phyloP scores from a whole-genome alignment of 2,797 vertebrate species.

The Peromyscus nudipes region DNA sequence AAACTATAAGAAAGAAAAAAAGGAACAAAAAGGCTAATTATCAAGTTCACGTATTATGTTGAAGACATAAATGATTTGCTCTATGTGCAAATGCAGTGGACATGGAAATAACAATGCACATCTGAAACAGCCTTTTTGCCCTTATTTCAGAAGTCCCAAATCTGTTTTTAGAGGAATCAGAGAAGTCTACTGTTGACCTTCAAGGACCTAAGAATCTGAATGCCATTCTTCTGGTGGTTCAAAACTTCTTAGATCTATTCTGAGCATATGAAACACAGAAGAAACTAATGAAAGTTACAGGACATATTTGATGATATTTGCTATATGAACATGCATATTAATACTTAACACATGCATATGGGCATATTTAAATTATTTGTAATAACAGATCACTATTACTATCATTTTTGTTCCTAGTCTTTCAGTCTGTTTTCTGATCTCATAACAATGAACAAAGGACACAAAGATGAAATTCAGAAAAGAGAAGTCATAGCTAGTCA shows the following conservation, averaged over 20 bases:
- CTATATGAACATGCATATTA: neutral
- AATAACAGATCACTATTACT: neutral
- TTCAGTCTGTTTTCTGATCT: neutral
- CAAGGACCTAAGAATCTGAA: neutral
- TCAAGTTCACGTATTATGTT: neutral
- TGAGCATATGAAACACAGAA: neutral
- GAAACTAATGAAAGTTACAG: neutral
- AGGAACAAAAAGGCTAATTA: neutral
- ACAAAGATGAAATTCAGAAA: neutral
- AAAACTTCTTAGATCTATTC: neutral
- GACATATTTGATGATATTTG: conserved; percentile 22
- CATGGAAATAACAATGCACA: neutral
- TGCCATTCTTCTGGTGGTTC: neutral
- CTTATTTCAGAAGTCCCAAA: neutral
- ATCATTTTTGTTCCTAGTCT: neutral
- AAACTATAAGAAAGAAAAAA: neutral
- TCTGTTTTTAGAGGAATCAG: neutral
- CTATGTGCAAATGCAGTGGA: neutral
- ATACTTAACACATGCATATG: neutral
- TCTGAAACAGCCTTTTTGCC: neutral
- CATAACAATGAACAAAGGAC: neutral
- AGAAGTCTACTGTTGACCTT: neutral
- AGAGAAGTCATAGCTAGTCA: neutral
- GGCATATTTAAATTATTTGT: conserved; percentile 11
- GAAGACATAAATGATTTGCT: neutral